Evolutionary conservation across 2,113 vertebrate genomes (phyloP).

Genomic region (Atherinomorus stipes): DNA sequence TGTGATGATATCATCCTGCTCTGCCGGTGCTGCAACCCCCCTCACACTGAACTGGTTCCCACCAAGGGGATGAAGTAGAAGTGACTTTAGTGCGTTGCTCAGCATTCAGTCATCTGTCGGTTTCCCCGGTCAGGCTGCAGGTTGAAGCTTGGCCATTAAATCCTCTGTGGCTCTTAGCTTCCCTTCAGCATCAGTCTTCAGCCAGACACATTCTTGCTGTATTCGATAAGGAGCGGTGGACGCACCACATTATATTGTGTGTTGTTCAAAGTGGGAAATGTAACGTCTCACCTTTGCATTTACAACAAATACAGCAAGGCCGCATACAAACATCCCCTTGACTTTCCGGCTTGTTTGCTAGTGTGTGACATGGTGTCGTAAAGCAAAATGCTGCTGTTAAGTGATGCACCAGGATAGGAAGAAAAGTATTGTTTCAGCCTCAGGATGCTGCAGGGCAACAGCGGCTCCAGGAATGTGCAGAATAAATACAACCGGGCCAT

Average conservation of each 20-base stretch:
- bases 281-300: no score
- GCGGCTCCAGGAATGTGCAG: no score
- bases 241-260: conserved; percentile 22
- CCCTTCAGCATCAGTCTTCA: conserved; percentile 11
- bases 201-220: conserved; percentile 54
- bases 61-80: conserved; percentile 48
- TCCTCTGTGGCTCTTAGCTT: conserved; percentile 39
- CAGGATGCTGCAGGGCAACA: no score
- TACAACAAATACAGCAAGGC: no score
- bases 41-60: conserved; percentile 34
- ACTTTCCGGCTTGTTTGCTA: no score
- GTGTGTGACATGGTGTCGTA: no score
- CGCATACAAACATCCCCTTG: no score
- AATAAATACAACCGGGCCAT: no score
- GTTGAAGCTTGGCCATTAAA: conserved; percentile 64
- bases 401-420: no score
- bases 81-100: conserved; percentile 45
- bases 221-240: conserved; percentile 64
- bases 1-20: not conserved
- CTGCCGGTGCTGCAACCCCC: not conserved
- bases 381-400: no score
- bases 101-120: conserved; percentile 57
- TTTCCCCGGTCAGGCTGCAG: conserved; percentile 48
- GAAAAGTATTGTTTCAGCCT: no score
- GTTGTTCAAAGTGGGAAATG: no score